Base-by-base conservation (phyloP, 2,113 vertebrate species). In the Hemicordylus capensis region DNA sequence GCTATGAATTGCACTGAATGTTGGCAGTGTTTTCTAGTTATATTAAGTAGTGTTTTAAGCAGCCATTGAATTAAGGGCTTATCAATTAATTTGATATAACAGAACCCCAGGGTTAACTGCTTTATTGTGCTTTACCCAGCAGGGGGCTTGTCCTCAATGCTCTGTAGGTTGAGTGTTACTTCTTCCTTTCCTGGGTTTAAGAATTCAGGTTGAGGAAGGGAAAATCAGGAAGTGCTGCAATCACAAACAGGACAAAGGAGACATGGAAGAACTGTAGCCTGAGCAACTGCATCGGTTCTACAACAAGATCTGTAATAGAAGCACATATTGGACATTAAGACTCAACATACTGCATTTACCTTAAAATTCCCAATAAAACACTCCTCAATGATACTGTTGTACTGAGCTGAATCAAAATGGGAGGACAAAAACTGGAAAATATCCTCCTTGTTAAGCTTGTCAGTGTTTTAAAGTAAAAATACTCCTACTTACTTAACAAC, bases 81-180 rank as follows among this genome's bases (percentile, higher is more conserved):
- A 76, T 66, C 61, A 66, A 31, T 39, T 39, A 66, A 66, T 67
- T 34, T 75, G 58, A 42, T 44, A 31, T 39, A 44, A 11, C 24
- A 39, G 44, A 56, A 66, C 3, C 5, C 39, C 28, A 37, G 75
- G 58, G 54, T 61, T 22, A 37, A 46, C n/a, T 85, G 84, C 8
- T 48, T 72, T 85, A 73, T n/a, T 24, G 17, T 5, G n/a, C 46
- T 85, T 85, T 48, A 15, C 24, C 84, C 84, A 85, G 84, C 84
- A 85, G 84, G 67, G 76, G 84, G 84, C 84, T 69, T 63, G 67
- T 51, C n/a, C 22, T 72, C n/a, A 20, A 31, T 15, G 81, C 37
- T 44, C 39, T 44, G 37, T 19, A 31, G 54, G 8, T 28, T 37
- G 28, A 63, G 11, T 28, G 14, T 3, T 56, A 11, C 24, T 10